Evolutionary conservation across 2,888 invertebrate genomes (phyloP), one percentile per base, ranked within the genome.

Genomic region (Eupithecia centaureata): DNA sequence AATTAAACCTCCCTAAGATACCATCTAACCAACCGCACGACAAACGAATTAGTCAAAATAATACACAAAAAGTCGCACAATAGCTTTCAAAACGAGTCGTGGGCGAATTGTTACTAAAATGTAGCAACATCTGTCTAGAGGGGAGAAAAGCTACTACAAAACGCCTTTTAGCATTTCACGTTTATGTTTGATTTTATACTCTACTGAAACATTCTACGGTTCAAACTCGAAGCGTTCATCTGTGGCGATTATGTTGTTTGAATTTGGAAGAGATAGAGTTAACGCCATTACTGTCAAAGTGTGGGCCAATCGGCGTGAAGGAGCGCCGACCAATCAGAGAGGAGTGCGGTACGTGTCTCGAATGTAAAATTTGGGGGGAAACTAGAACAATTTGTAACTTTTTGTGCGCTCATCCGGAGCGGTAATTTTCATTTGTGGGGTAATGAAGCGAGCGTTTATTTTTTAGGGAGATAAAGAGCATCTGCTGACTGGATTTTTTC

Each of bases 211-310:
- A 12, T 0, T 1, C 3, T 27, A 1, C 0, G 0, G 0, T 0
- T 70, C 78, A 76, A 32, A 52, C 33, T 68, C 33, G 67, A 75
- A 76, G 65, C 47, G 54, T 76, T 73, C 74, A 73, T 27, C 2
- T 10, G 38, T 61, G 22, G 28, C 5, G 5, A 13, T 51, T 64
- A 66, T 42, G 63, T 67, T 77, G 58, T 83, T 83, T 72, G 67
- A 62, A 42, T 63, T 54, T 68, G 58, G 65, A 65, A 63, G 66
- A 74, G 71, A 76, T 82, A 72, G 81, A 87, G 86, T 89, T 92
- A 92, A 93, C 93, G 92, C 92, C 92, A 93, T 93, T 92, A 91
- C 88, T 92, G 91, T 92, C 91, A 92, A 91, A 90, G 88, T 88
- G 89, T 86, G 75, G 78, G 92, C 93, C 93, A 93, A 93, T 93